Evolutionary conservation across 1,140 invertebrate genomes (phyloP).

Genomic region (Drosophila pseudoobscura): DNA sequence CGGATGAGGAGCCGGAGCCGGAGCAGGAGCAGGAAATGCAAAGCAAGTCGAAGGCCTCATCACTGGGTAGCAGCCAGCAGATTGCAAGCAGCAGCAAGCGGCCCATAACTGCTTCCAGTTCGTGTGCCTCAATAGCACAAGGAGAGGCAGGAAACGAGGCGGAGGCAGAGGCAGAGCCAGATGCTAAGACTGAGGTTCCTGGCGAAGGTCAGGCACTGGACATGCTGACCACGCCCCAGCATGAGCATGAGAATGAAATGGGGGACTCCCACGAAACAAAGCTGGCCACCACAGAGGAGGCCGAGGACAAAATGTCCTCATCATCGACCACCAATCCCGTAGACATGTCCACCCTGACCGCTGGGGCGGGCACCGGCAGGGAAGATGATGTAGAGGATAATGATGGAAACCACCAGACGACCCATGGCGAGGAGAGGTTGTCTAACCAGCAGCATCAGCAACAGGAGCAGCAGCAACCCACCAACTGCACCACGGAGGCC

Average conservation of each 20-base stretch:
- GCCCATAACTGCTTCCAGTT: slow-evolving; percentile 69
- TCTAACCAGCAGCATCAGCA: not conserved
- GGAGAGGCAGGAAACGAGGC: no score
- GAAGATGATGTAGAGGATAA: slow-evolving; percentile 12
- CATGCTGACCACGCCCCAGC: not conserved
- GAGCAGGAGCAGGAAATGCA: slow-evolving; percentile 46
- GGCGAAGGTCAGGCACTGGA: slow-evolving; percentile 12
- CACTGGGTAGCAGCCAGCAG: slow-evolving; percentile 75
- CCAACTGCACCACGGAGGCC: slow-evolving; percentile 16
- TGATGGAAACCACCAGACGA: slow-evolving; percentile 4
- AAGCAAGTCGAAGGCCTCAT: slow-evolving; percentile 75
- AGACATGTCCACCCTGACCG: slow-evolving; percentile 84
- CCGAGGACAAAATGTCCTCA: slow-evolving; percentile 65
- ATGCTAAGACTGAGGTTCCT: not conserved
- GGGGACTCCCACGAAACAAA: slow-evolving; percentile 10
- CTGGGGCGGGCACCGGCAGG: slow-evolving; percentile 76
- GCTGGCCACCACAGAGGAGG: slow-evolving; percentile 26
- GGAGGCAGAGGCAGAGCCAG: slow-evolving; percentile 15
- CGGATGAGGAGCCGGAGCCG: slow-evolving; percentile 22
- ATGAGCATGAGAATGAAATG: slow-evolving; percentile 15
- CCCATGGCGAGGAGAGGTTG: slow-evolving; percentile 8
- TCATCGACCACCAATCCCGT: slow-evolving; percentile 77
- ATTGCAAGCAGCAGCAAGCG: slow-evolving; percentile 63
- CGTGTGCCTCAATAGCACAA: slow-evolving; percentile 59
- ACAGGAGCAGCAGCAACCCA: slow-evolving; percentile 8